Percentiles rank a stretch among this genome's conserved stretches.
Evolutionary conservation across 2,888 invertebrate genomes (phyloP).

Genomic region (Sturmia bella): DNA sequence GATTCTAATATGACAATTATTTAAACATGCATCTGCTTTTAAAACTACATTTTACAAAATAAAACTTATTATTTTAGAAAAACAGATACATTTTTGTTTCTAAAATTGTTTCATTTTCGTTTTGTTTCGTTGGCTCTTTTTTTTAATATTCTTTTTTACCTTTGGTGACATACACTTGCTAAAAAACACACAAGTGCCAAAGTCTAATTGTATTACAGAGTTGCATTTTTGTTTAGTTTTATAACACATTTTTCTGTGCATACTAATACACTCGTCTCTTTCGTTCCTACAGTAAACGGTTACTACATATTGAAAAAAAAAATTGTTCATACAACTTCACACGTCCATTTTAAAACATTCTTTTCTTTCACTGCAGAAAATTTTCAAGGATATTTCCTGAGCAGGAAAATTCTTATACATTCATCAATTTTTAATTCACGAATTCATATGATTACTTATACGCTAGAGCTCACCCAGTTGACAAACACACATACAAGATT

Average conservation of each 20-base stretch:
- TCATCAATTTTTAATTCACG: conserved; percentile 38
- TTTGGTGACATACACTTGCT: conserved; percentile 67
- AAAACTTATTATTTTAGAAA: no score
- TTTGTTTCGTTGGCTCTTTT: conserved; percentile 15
- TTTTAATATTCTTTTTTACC: conserved; percentile 28
- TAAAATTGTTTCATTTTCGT: conserved; percentile 4
- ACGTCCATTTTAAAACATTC: conserved; percentile 41
- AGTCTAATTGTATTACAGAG: conserved; percentile 64
- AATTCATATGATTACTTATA: conserved; percentile 22
- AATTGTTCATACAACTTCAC: conserved; percentile 29
- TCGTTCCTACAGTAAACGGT: background rate
- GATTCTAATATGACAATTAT: background rate
- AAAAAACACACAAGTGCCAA: conserved; percentile 66
- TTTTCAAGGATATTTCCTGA: conserved; percentile 66
- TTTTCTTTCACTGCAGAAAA: conserved; percentile 60
- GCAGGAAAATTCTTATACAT: conserved; percentile 65
- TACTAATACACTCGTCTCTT: conserved; percentile 30
- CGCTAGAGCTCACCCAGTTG: conserved; percentile 40
- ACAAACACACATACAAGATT: background rate
- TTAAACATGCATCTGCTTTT: no score
- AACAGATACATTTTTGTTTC: background rate
- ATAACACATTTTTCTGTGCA: conserved; percentile 34
- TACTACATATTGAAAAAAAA: no score
- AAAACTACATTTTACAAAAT: background rate
- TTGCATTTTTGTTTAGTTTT: conserved; percentile 61